Base-by-base conservation (phyloP, 2,888 invertebrate species). In the Rhodophaea formosa region DNA sequence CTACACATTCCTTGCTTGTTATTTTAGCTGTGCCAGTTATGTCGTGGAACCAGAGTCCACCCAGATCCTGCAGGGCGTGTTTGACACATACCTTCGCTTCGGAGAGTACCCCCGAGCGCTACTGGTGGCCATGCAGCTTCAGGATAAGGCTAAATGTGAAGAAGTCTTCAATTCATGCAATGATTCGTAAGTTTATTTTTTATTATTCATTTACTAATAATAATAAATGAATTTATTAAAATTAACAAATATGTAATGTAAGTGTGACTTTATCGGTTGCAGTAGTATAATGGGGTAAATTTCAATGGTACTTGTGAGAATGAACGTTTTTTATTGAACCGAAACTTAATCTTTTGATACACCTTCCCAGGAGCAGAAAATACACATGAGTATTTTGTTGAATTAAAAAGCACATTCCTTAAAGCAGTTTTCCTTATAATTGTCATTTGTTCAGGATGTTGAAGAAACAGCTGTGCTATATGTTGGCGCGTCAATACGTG, bases 1-100 rank as follows among this genome's bases (percentile, higher is more conserved):
- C n/a, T n/a, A n/a, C 44, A n/a, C 14, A 44, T 15, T 14, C 1
- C 3, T 15, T 44, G n/a, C n/a, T 35, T 35, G 10, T 1, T 12
- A 12, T 54, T 56, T 78, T 91, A 97, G 97, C 55, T 99, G 99
- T 92, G 97, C 98, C 15, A 96, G 97, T 8, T 99, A 98, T 85
- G 98, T 98, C 0, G 97, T 99, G 17, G 98, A 99, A 77, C 96
- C 97, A 8, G 99, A 99, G 78, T 97, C 97, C 67, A 94, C 94
- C 8, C 95, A 95, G 62, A 94, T 98, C 16, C 88, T 98, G 35
- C 95, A 95, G 71, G 95, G 97, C 45, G 96, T 97, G 0, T 91
- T 97, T 59, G 95, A 95, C 62, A 94, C 98, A 65, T 98, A 98
- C 70, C 86, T 96, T 58, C 95, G 96, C 72, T 99, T 97, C 80